Percentiles rank a stretch among this genome's conserved stretches.
phyloP scores from a whole-genome alignment of 2,888 invertebrate genomes.

The Agriotes lineatus region DNA sequence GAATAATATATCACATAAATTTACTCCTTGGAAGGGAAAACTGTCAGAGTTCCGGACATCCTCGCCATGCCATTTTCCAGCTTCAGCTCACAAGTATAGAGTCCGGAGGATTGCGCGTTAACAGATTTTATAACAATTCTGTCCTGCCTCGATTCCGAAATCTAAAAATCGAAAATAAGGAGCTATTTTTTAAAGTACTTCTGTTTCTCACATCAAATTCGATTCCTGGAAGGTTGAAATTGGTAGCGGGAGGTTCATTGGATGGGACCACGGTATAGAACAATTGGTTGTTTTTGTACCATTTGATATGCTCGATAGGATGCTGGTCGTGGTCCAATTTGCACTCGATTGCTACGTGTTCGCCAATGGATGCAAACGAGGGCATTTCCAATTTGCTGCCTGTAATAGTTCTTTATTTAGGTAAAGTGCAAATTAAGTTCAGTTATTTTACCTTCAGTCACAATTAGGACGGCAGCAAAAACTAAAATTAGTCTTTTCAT shows the following conservation, averaged over 20 bases:
- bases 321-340: slow-evolving; percentile 6
- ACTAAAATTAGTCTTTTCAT: not conserved
- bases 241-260: not conserved
- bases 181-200: not conserved
- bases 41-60: slow-evolving; percentile 24
- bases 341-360: slow-evolving; percentile 13
- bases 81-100: slow-evolving; percentile 27
- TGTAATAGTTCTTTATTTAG: not conserved
- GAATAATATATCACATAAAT: too few species aligned
- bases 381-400: slow-evolving; percentile 30
- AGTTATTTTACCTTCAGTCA: too few species aligned
- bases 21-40: slow-evolving; percentile 7
- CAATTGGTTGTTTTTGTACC: slow-evolving; percentile 27
- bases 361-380: slow-evolving; percentile 5
- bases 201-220: slow-evolving; percentile 5
- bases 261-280: slow-evolving; percentile 10
- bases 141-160: not conserved
- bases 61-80: slow-evolving; percentile 7
- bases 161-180: not conserved
- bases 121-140: slow-evolving; percentile 5
- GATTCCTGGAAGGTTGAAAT: slow-evolving; percentile 7
- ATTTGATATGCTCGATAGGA: slow-evolving; percentile 20
- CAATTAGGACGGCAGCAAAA: too few species aligned
- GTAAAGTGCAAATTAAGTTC: not conserved
- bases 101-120: not conserved